Percentiles rank a stretch among this genome's conserved stretches.
These are phyloP conservation scores for Lordiphosa collinella DNA, from an alignment of 1,140 invertebrate species.

Conservation along the genomic window DNA sequence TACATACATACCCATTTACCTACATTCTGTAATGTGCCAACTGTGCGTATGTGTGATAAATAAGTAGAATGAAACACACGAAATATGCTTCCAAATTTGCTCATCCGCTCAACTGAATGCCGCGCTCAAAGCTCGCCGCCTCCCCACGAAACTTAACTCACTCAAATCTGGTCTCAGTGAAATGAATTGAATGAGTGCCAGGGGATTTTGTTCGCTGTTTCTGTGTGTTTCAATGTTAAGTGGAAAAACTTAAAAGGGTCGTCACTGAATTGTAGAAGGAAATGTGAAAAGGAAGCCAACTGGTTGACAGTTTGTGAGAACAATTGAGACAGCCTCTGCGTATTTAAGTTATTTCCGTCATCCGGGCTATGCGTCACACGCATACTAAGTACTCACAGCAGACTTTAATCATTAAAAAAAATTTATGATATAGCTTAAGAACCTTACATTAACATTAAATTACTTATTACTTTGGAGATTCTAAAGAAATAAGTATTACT, in stretches of 20 bases:
- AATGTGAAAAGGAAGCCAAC: conserved; percentile 25
- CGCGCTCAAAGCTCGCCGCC: conserved; percentile 45
- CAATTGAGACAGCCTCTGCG: neutral
- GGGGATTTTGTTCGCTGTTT: no score
- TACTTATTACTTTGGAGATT: no score
- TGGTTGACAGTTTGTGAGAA: conserved; percentile 16
- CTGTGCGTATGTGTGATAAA: conserved; percentile 61
- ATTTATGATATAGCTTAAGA: no score
- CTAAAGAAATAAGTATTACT: no score
- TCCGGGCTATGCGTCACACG: no score
- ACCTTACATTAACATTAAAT: no score
- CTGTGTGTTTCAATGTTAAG: neutral
- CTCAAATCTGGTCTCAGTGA: conserved; percentile 16
- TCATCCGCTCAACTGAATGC: conserved; percentile 44
- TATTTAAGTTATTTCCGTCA: conserved; percentile 2
- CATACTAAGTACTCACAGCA: no score
- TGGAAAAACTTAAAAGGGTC: conserved; percentile 12
- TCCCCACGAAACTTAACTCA: conserved; percentile 46
- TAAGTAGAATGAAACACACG: conserved; percentile 17
- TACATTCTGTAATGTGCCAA: conserved; percentile 63
- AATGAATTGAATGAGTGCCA: no score
- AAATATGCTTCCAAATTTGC: conserved; percentile 35
- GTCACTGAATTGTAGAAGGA: conserved; percentile 7
- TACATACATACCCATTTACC: conserved; percentile 52
- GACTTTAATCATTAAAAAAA: no score